Evolutionary conservation across 37 sponge, comb jelly and placozoan genomes (phyloP).

Genomic region (Chondrosia reniformis): DNA sequence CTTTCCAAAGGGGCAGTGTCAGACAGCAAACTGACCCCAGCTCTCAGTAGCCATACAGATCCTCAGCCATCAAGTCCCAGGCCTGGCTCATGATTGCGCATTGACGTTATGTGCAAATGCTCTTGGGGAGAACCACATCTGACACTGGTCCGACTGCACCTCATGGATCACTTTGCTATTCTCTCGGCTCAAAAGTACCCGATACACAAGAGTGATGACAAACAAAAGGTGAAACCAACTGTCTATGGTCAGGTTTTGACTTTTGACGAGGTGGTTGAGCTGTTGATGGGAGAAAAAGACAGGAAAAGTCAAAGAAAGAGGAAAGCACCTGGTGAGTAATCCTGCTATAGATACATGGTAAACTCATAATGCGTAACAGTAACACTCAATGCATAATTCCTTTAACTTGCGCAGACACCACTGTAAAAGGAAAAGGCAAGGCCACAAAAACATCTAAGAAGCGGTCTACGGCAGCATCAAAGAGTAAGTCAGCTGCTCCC

Average conservation of each 20-base stretch:
- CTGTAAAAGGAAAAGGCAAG: not conserved
- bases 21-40: not conserved
- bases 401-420: too few species aligned
- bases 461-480: too few species aligned
- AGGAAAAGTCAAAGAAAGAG: not conserved
- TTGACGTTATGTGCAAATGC: conserved; percentile 3
- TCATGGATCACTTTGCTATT: not conserved
- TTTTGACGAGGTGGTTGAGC: conserved; percentile 25
- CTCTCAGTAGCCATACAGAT: not conserved
- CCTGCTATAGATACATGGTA: too few species aligned
- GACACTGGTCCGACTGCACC: conserved; percentile 6
- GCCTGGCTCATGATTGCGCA: not conserved
- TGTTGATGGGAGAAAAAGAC: not conserved
- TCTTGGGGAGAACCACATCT: not conserved
- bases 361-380: too few species aligned
- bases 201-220: not conserved
- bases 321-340: too few species aligned
- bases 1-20: conserved; percentile 20
- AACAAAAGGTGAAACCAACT: conserved; percentile 13
- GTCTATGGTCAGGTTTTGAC: conserved; percentile 55
- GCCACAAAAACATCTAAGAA: not conserved
- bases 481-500: not conserved
- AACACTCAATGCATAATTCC: too few species aligned
- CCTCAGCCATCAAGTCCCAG: not conserved
- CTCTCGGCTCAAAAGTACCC: not conserved